phyloP scores from a whole-genome alignment of 2,113 vertebrate genomes.

The Orycteropus afer region DNA sequence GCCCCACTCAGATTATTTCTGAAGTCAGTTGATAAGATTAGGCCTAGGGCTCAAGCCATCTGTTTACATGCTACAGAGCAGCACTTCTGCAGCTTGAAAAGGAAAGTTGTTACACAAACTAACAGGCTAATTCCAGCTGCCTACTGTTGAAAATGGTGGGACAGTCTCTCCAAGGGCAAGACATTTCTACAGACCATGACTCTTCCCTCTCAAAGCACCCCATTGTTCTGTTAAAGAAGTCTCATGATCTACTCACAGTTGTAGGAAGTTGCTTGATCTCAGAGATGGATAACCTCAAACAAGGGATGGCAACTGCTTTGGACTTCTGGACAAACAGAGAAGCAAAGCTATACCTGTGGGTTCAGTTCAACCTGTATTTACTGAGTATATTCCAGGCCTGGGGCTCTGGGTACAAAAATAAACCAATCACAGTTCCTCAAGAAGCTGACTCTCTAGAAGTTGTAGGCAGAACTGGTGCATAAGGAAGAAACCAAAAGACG shows the following conservation, averaged over 20 bases:
- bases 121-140: neutral
- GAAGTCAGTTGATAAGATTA: slow-evolving; percentile 38
- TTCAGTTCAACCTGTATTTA: neutral
- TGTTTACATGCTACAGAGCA: slow-evolving; percentile 10
- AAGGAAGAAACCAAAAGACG: neutral
- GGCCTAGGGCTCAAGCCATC: neutral
- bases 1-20: slow-evolving; percentile 45
- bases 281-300: neutral
- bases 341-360: neutral
- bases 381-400: neutral
- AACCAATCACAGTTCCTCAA: neutral
- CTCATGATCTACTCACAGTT: neutral
- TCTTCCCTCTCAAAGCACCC: neutral
- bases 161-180: neutral
- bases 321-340: neutral
- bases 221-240: neutral
- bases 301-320: neutral
- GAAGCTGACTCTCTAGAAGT: neutral
- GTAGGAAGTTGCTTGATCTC: neutral
- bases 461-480: neutral
- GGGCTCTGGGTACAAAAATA: neutral
- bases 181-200: neutral
- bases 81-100: neutral
- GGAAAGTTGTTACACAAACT: neutral
- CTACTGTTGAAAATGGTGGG: neutral